Conservation (phyloP, 2,113 vertebrate genomes). For the Peromyscus polionotus region DNA sequence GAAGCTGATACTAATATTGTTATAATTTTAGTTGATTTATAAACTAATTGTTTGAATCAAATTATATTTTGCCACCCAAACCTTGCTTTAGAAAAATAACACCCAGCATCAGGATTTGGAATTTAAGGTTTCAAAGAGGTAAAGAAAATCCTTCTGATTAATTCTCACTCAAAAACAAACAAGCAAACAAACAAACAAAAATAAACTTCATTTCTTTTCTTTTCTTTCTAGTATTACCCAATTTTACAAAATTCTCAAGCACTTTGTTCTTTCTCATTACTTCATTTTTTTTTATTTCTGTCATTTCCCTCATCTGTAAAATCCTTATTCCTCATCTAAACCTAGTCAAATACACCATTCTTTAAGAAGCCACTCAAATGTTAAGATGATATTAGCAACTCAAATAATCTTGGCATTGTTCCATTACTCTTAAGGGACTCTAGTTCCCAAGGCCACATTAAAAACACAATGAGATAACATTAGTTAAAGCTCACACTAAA, state of each 20-base stretch:
- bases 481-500: constrained; percentile 26
- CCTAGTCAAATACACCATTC: background rate
- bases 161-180: background rate
- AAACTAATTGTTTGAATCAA: constrained; percentile 30
- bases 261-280: background rate
- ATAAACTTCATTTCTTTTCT: constrained; percentile 1
- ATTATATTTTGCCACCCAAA: background rate
- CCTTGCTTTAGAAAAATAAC: background rate
- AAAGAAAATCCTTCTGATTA: background rate
- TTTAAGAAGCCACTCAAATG: constrained; percentile 13
- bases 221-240: background rate
- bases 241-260: constrained; percentile 4
- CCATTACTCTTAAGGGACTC: background rate
- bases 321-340: constrained; percentile 18
- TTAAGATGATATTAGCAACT: background rate
- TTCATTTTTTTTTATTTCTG: background rate
- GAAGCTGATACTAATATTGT: background rate
- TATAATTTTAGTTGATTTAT: background rate
- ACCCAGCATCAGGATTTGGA: background rate
- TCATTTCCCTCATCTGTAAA: background rate
- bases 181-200: background rate
- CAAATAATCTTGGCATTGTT: constrained; percentile 28
- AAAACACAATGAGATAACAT: constrained; percentile 17
- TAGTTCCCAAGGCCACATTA: background rate
- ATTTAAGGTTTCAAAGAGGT: background rate